Conservation (phyloP, 2,113 vertebrate genomes). For the Stomatorhinus ivindoensis region DNA sequence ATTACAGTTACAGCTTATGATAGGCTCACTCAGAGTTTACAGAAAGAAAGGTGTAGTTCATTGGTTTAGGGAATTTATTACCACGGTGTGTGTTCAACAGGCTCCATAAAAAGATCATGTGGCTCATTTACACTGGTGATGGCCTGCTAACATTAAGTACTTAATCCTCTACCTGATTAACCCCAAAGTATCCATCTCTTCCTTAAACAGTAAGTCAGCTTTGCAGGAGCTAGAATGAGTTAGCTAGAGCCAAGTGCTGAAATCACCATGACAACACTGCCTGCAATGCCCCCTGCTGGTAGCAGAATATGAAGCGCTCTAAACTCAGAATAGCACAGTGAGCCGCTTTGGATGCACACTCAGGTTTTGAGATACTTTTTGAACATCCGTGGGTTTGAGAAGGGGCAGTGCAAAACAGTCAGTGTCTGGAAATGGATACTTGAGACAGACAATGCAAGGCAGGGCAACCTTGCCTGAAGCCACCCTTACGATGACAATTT, state of each 20-base stretch:
- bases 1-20: background rate
- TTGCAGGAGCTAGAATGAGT: background rate
- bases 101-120: conserved; percentile 5
- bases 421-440: background rate
- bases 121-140: conserved; percentile 8
- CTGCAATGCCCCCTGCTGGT: conserved; percentile 34
- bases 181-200: conserved; percentile 20
- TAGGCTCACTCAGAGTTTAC: background rate
- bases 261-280: background rate
- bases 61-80: background rate
- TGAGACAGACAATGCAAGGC: background rate
- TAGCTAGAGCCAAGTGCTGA: background rate
- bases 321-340: background rate
- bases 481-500: background rate
- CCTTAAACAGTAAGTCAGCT: conserved; percentile 13
- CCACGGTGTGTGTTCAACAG: background rate
- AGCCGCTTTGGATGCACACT: background rate
- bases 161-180: conserved; percentile 25
- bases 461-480: background rate
- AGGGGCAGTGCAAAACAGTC: background rate
- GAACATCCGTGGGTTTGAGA: background rate
- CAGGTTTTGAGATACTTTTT: too few relatives aligned
- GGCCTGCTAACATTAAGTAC: background rate
- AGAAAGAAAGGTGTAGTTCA: background rate
- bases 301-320: conserved; percentile 18